Evolutionary conservation across 2,113 vertebrate genomes (phyloP).

Genomic region (Taxidea taxus): DNA sequence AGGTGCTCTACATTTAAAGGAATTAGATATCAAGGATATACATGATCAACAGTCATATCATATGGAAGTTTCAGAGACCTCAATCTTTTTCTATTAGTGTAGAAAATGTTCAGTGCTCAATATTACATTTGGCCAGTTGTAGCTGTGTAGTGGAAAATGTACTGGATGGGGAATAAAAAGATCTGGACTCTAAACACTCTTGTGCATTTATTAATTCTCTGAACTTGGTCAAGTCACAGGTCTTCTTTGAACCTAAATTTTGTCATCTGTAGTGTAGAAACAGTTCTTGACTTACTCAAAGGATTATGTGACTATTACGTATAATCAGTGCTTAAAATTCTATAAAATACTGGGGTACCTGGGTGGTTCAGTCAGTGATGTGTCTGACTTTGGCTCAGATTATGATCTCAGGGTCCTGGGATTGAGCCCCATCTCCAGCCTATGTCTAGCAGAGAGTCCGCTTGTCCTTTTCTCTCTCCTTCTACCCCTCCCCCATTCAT

Average conservation of each 20-base stretch:
- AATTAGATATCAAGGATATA: neutral
- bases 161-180: neutral
- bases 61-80: constrained; percentile 8
- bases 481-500: neutral
- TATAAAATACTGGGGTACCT: neutral
- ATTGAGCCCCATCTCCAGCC: neutral
- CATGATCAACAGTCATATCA: constrained; percentile 15
- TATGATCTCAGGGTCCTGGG: neutral
- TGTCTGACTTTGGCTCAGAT: neutral
- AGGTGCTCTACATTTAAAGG: neutral
- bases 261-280: neutral
- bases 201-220: neutral
- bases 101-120: neutral
- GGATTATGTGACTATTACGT: neutral
- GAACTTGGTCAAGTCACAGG: neutral
- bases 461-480: neutral
- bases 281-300: neutral
- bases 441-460: neutral
- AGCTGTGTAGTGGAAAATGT: neutral
- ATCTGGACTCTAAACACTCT: neutral
- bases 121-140: neutral
- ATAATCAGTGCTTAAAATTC: neutral
- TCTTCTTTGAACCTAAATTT: constrained; percentile 14
- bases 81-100: neutral
- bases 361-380: neutral